phyloP scores from a whole-genome alignment of 1,140 invertebrate species.

The Drosophila athabasca region DNA sequence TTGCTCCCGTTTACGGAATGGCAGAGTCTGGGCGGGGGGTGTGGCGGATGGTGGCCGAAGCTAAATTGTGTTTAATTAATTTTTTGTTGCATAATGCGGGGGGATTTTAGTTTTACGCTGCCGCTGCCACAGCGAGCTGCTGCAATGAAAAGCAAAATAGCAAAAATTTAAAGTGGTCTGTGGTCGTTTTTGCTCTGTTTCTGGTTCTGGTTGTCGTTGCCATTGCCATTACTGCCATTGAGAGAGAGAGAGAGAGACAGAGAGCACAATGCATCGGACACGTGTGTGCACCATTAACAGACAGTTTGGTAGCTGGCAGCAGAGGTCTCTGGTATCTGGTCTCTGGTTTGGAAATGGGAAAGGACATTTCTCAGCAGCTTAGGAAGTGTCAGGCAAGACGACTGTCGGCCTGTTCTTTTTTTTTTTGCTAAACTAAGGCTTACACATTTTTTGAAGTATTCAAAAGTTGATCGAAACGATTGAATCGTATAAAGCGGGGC shows the following conservation, averaged over 20 bases:
- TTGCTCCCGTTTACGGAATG: conserved; percentile 35
- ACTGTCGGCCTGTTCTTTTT: no score
- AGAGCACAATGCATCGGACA: conserved; percentile 44
- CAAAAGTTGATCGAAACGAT: no score
- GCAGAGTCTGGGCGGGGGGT: conserved; percentile 3
- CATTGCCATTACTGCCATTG: background rate
- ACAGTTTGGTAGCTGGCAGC: background rate
- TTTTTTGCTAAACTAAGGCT: no score
- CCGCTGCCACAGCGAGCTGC: conserved; percentile 5
- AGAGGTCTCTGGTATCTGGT: background rate
- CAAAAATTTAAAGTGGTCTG: conserved; percentile 61
- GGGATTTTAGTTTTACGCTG: conserved; percentile 53
- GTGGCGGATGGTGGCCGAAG: conserved; percentile 28
- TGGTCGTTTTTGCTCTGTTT: conserved; percentile 13
- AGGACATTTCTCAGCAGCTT: no score
- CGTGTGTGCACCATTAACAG: conserved; percentile 52
- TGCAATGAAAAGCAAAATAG: conserved; percentile 24
- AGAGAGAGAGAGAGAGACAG: no score
- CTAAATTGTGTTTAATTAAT: conserved; percentile 80
- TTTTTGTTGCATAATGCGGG: conserved; percentile 78
- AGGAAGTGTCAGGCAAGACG: no score
- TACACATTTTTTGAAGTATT: no score
- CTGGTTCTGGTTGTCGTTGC: background rate
- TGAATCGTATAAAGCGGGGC: no score
- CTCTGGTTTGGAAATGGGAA: no score